Conservation (phyloP, 2,113 vertebrate genomes). For the Larimichthys crocea region DNA sequence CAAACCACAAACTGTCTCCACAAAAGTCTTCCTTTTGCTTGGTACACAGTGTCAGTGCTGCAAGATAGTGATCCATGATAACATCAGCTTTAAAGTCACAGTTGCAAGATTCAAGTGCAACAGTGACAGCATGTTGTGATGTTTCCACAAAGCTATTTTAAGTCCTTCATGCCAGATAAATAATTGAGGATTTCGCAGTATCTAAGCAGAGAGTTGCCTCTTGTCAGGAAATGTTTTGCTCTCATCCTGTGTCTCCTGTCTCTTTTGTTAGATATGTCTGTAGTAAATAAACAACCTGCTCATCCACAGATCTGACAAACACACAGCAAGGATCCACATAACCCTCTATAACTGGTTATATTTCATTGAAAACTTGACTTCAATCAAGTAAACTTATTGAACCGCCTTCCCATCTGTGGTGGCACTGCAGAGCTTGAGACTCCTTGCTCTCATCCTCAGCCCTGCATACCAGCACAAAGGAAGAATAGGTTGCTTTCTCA, state of each 20-base stretch:
- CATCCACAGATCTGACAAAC: not conserved
- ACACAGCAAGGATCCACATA: not conserved
- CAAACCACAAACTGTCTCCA: not conserved
- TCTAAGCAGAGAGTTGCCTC: not conserved
- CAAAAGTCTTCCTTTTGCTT: not conserved
- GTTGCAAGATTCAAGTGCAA: not conserved
- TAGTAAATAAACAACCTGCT: constrained; percentile 33
- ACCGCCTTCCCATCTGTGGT: not conserved
- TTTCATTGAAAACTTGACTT: not conserved
- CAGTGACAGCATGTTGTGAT: not conserved
- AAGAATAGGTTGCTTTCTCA: not conserved
- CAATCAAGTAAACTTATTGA: not conserved
- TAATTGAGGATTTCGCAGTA: constrained; percentile 37
- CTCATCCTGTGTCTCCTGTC: constrained; percentile 10
- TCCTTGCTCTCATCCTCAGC: not conserved
- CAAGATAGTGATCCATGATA: not conserved
- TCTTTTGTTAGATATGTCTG: constrained; percentile 26
- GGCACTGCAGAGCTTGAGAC: not conserved
- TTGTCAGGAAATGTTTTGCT: constrained; percentile 28
- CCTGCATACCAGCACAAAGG: not conserved
- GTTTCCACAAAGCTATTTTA: constrained; percentile 30
- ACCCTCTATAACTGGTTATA: not conserved
- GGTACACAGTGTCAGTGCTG: not conserved
- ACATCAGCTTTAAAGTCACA: not conserved
- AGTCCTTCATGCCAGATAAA: constrained; percentile 16